Evolutionary conservation across 2,113 vertebrate species (phyloP), one percentile per base, ranked within the genome.

Genomic region (Brachionichthys hirsutus): DNA sequence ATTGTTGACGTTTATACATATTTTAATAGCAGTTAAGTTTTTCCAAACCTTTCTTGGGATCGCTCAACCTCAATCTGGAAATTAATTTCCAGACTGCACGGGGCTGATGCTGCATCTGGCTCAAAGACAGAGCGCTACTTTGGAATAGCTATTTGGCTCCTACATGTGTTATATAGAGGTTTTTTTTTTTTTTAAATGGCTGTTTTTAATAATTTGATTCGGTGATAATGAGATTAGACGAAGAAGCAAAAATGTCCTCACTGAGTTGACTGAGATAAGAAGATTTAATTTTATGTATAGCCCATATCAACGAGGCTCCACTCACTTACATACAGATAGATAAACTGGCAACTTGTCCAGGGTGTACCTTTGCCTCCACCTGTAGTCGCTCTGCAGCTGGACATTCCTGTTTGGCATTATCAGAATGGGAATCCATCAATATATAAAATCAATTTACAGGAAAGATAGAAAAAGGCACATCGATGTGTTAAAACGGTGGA

Each of bases 191-290:
- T 38, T 12, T 38, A 11, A 38, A 41, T n/a, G 3, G 14, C 18
- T 13, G 34, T 20, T 36, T 44, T 20, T 41, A 13, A 11, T 36
- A 36, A 58, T 57, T 60, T 54, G 14, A 70, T 14, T 35, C 38
- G 46, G 44, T 1, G 16, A 35, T 34, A 24, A 24, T 24, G 41
- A 51, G 42, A 77, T 69, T 48, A 75, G 52, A 79, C 67, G 49
- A 60, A 57, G 12, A 15, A 36, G 18, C 24, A 50, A 19, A 50
- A 0, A 3, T 15, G 44, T 20, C 20, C 11, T 12, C 8, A 55
- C 36, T 6, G 16, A 3, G 3, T 65, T 44, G 17, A 17, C 17
- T 18, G 49, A 16, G 9, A 30, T 30, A 30, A 30, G 24, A 4
- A 30, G 24, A 30, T 30, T 4, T 4, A 30, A 30, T 4, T 30